Percentiles rank a stretch among this genome's conserved stretches.
Conservation (phyloP, 2,113 vertebrate species). For the Laticauda colubrina region DNA sequence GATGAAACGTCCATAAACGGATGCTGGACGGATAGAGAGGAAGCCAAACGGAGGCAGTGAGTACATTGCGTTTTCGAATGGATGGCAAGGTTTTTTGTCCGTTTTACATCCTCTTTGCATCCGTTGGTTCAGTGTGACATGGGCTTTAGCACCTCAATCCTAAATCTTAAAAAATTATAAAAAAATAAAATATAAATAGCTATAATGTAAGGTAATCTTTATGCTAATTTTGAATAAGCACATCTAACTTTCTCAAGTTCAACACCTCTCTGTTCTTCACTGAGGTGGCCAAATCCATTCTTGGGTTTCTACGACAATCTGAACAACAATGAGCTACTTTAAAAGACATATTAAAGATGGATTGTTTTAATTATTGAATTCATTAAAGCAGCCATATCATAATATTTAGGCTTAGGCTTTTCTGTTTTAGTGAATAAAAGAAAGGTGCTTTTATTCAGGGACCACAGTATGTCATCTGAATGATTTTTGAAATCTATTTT, state of each 20-base stretch:
- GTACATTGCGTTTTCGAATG: too few species aligned
- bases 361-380: background rate
- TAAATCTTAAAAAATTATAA: background rate
- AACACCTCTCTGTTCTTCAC: background rate
- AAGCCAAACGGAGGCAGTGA: too few species aligned
- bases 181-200: background rate
- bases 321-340: background rate
- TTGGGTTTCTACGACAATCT: background rate
- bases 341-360: background rate
- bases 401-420: background rate
- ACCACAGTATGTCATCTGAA: background rate
- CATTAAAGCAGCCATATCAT: background rate
- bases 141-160: background rate
- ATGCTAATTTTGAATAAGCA: background rate
- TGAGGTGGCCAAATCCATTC: background rate
- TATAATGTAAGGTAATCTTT: background rate
- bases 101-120: too few species aligned
- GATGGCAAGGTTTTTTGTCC: too few species aligned
- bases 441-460: background rate
- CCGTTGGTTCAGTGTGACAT: too few species aligned
- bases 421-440: background rate
- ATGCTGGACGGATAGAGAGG: too few species aligned
- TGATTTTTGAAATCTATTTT: background rate
- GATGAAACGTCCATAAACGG: too few species aligned
- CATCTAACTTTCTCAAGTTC: background rate